These are phyloP conservation scores for Lithobates sylvaticus DNA, from an alignment of 2,797 vertebrate genomes.

Conservation along the genomic window DNA sequence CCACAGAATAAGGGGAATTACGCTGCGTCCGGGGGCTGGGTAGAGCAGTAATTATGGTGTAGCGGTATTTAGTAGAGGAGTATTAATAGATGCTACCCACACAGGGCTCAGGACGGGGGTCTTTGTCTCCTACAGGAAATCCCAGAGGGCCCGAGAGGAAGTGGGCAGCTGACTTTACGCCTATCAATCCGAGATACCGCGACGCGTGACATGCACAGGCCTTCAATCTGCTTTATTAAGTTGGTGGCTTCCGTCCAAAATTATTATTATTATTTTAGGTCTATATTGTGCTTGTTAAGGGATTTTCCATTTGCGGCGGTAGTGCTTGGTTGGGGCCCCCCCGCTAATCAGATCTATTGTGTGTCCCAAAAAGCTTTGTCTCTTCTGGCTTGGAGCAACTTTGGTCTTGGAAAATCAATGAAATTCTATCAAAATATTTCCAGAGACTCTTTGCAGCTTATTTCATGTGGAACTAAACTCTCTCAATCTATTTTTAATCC, in stretches of 20 bases:
- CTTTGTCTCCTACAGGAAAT: background rate
- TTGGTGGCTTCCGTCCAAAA: background rate
- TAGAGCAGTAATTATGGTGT: background rate
- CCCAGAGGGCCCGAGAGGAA: background rate
- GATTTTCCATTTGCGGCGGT: background rate
- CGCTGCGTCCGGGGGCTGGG: background rate
- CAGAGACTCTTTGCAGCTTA: background rate
- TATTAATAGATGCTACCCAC: conserved; percentile 2
- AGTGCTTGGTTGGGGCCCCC: background rate
- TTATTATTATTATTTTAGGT: background rate
- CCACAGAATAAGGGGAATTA: background rate
- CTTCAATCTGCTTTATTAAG: background rate
- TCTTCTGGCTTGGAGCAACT: background rate
- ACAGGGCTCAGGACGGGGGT: background rate
- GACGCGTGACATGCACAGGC: background rate
- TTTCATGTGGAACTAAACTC: background rate
- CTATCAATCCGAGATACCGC: background rate
- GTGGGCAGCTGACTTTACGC: background rate
- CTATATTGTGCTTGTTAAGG: background rate
- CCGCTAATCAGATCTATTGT: background rate
- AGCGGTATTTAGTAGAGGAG: background rate
- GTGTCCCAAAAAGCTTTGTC: background rate
- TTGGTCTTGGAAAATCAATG: background rate
- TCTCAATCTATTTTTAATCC: too few species aligned
- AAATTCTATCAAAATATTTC: background rate